A percentile compares a stretch with the other conserved stretches of the same genome.
Conservation (phyloP, 2,888 invertebrate species). For the Tineola bisselliella region DNA sequence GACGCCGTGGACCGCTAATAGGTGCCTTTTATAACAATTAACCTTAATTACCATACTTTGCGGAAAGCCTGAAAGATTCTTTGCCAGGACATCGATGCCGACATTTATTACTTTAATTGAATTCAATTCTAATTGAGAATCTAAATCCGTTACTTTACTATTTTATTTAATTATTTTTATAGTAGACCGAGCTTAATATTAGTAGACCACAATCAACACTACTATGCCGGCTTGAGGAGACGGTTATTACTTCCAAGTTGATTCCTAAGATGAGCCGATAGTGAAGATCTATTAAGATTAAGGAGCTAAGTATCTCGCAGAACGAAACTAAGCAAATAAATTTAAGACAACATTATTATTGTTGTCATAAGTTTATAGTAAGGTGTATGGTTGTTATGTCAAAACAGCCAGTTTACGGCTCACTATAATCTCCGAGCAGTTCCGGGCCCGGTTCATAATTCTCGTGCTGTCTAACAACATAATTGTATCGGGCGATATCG, state of each 20-base stretch:
- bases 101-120: slow-evolving; percentile 7
- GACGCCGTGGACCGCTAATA: slow-evolving; percentile 37
- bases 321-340: too few species aligned
- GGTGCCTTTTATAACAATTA: slow-evolving; percentile 61
- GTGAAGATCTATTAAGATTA: too few species aligned
- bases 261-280: too few species aligned
- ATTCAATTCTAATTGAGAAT: not conserved
- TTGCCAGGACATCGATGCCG: slow-evolving; percentile 22
- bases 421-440: not conserved
- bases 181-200: too few species aligned
- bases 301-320: too few species aligned
- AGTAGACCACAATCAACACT: too few species aligned
- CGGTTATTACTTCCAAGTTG: too few species aligned
- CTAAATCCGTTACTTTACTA: too few species aligned
- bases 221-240: too few species aligned
- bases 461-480: slow-evolving; percentile 12
- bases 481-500: slow-evolving; percentile 11
- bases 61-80: slow-evolving; percentile 34
- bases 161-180: too few species aligned
- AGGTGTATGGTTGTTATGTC: not conserved
- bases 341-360: not conserved
- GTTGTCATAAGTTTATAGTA: not conserved
- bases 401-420: not conserved
- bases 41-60: slow-evolving; percentile 57
- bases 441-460: slow-evolving; percentile 3